phyloP scores from a whole-genome alignment of 2,888 invertebrate species.

The Lochmaea capreae region DNA sequence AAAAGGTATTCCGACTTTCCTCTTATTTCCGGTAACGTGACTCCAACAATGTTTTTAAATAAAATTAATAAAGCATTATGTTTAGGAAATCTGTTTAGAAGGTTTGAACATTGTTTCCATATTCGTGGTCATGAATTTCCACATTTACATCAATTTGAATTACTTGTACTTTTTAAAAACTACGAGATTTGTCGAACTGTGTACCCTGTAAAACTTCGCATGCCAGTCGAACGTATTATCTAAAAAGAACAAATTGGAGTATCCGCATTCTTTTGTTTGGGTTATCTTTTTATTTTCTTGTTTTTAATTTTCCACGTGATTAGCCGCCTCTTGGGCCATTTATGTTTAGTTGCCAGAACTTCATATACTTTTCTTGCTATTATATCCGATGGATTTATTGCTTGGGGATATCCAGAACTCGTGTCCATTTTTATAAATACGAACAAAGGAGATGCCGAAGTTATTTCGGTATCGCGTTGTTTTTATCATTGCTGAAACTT shows the following conservation, averaged over 20 bases:
- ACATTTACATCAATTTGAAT: too few relatives aligned
- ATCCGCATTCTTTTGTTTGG: conserved; percentile 29
- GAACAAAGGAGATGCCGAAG: conserved; percentile 36
- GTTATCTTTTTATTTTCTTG: conserved; percentile 25
- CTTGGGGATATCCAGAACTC: conserved; percentile 28
- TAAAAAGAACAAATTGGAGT: conserved; percentile 15
- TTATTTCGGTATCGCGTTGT: conserved; percentile 32
- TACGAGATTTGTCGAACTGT: too few relatives aligned
- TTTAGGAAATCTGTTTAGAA: too few relatives aligned
- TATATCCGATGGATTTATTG: conserved; percentile 52
- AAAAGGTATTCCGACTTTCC: too few relatives aligned
- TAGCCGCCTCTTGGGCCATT: conserved; percentile 34
- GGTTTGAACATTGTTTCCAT: too few relatives aligned
- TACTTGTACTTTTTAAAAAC: too few relatives aligned
- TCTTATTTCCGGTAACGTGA: too few relatives aligned
- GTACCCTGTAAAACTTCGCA: neutral
- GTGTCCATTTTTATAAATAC: conserved; percentile 41
- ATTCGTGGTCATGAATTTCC: too few relatives aligned
- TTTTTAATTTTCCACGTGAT: conserved; percentile 44
- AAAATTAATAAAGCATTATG: too few relatives aligned
- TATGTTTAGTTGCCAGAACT: conserved; percentile 39
- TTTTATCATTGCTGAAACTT: conserved; percentile 38
- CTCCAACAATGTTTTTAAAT: too few relatives aligned
- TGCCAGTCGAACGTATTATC: neutral
- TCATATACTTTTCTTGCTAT: conserved; percentile 50